A percentile compares a stretch with the other conserved stretches of the same genome.
Conservation (phyloP, 1,140 invertebrate genomes). For the Oscheius sp. region DNA sequence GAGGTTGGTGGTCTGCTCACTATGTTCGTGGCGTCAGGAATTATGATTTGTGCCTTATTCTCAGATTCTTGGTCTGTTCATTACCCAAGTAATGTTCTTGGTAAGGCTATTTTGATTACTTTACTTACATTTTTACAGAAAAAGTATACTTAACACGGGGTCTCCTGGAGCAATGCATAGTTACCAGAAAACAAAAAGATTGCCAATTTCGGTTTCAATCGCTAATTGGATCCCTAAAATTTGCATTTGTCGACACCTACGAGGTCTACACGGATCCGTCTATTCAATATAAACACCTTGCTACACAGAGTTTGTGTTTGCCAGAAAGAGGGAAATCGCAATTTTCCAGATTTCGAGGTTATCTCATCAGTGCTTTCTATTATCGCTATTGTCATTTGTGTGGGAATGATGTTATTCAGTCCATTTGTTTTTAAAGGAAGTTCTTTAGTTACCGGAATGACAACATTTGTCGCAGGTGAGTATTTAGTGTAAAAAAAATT, state of each 20-base stretch:
- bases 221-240: slow-evolving; percentile 9
- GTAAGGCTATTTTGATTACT: background rate
- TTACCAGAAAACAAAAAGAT: background rate
- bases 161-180: slow-evolving; percentile 19
- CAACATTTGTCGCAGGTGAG: slow-evolving; percentile 2
- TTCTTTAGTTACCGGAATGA: background rate
- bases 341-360: slow-evolving; percentile 23
- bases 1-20: background rate
- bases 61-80: slow-evolving; percentile 22
- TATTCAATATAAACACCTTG: slow-evolving; percentile 15
- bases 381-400: slow-evolving; percentile 5
- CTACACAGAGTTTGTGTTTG: slow-evolving; percentile 4
- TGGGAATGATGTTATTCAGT: slow-evolving; percentile 10
- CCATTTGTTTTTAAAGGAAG: slow-evolving; percentile 1
- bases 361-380: background rate
- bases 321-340: background rate
- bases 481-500: no score
- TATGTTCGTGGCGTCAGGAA: slow-evolving; percentile 15
- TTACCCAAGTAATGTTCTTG: slow-evolving; percentile 17
- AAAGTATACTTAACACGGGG: slow-evolving; percentile 12
- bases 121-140: slow-evolving; percentile 17
- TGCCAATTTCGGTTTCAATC: slow-evolving; percentile 13
- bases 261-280: slow-evolving; percentile 21
- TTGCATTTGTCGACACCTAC: slow-evolving; percentile 8
- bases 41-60: slow-evolving; percentile 9